These are phyloP conservation scores for Erebia ligea DNA, from an alignment of 2,888 invertebrate genomes.

Conservation along the genomic window DNA sequence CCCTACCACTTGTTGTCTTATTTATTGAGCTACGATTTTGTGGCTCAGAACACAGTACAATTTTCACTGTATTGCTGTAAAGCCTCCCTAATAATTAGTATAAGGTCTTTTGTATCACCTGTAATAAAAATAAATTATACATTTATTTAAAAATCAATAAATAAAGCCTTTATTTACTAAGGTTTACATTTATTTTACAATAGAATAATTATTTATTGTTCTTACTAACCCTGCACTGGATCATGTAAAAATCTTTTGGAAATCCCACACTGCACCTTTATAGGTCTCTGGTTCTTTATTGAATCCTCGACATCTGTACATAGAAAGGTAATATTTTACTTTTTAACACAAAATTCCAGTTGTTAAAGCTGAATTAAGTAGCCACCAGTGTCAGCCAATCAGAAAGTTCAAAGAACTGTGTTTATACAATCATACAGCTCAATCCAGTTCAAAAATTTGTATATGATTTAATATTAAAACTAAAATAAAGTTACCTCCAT, in stretches of 20 bases:
- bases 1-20: not conserved
- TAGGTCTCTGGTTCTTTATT: conserved; percentile 66
- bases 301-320: conserved; percentile 67
- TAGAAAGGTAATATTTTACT: conserved; percentile 14
- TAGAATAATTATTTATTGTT: not conserved
- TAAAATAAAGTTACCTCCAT: conserved; percentile 62
- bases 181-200: not conserved
- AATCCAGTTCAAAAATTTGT: too few relatives aligned
- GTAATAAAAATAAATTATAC: conserved; percentile 40
- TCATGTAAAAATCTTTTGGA: conserved; percentile 70
- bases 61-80: conserved; percentile 36
- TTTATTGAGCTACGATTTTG: not conserved
- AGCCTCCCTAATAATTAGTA: conserved; percentile 50
- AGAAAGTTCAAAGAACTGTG: too few relatives aligned
- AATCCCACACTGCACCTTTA: conserved; percentile 72
- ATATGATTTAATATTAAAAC: not conserved
- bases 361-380: too few relatives aligned
- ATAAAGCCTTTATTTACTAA: too few relatives aligned
- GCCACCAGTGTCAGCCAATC: too few relatives aligned
- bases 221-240: conserved; percentile 55
- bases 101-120: conserved; percentile 53
- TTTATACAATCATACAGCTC: too few relatives aligned
- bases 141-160: too few relatives aligned
- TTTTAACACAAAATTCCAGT: not conserved
- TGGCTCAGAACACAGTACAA: conserved; percentile 27